Evolutionary conservation across 2,888 invertebrate genomes (phyloP).

Genomic region (Drosophila vallismaia): DNA sequence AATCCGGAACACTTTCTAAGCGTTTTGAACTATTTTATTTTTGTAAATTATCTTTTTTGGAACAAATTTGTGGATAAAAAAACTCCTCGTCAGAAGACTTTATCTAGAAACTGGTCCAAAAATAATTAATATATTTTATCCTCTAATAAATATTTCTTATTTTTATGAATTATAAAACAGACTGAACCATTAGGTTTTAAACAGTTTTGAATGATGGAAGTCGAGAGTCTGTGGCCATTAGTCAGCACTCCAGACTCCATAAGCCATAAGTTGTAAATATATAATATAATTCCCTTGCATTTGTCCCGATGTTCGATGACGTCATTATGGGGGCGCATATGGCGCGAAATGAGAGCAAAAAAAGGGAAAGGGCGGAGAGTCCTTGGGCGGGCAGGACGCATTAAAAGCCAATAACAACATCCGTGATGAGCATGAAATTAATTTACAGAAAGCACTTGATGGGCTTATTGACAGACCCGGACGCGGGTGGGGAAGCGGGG

Average conservation of each 20-base stretch:
- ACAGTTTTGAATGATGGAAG: not conserved
- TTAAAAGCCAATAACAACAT: conserved; percentile 77
- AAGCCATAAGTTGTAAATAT: conserved; percentile 25
- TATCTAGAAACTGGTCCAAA: too few relatives aligned
- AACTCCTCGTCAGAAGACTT: too few relatives aligned
- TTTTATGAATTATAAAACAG: not conserved
- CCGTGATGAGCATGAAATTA: conserved; percentile 76
- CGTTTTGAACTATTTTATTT: too few relatives aligned
- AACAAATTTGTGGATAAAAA: too few relatives aligned
- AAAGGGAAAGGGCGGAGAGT: not conserved
- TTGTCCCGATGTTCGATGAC: conserved; percentile 43
- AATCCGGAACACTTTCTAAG: too few relatives aligned
- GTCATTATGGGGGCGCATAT: conserved; percentile 68
- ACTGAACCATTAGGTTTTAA: not conserved
- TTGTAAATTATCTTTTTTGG: too few relatives aligned
- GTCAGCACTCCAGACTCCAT: conserved; percentile 13
- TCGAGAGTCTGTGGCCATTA: conserved; percentile 12
- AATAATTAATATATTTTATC: too few relatives aligned
- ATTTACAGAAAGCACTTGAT: conserved; percentile 70
- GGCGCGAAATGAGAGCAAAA: conserved; percentile 39
- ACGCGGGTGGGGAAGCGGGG: not conserved
- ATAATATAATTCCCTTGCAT: conserved; percentile 20
- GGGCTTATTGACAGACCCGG: conserved; percentile 48
- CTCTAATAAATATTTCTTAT: too few relatives aligned
- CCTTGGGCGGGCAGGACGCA: conserved; percentile 57